Conservation (phyloP, 2,888 invertebrate species). For the Catocala nupta region DNA sequence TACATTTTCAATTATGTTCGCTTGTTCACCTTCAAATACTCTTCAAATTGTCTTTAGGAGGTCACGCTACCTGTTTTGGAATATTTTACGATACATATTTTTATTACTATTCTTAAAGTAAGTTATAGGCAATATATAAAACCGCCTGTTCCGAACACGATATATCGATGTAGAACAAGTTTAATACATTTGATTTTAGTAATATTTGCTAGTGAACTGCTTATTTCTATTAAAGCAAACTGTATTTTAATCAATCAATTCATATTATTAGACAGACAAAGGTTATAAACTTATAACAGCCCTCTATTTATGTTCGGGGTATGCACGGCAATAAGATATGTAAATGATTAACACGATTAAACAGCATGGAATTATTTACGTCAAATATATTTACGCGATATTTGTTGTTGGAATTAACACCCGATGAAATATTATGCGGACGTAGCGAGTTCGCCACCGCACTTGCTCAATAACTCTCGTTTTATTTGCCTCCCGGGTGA, state of each 20-base stretch:
- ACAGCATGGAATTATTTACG: slow-evolving; percentile 32
- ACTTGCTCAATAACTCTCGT: slow-evolving; percentile 54
- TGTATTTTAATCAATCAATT: too few species aligned
- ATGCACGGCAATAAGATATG: slow-evolving; percentile 30
- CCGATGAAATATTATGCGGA: slow-evolving; percentile 56
- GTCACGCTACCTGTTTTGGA: slow-evolving; percentile 51
- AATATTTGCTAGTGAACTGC: too few species aligned
- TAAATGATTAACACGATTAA: slow-evolving; percentile 38
- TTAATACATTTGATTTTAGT: too few species aligned
- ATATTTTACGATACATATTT: slow-evolving; percentile 28
- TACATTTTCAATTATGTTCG: slow-evolving; percentile 46
- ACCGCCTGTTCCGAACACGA: too few species aligned
- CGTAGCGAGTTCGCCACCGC: slow-evolving; percentile 49
- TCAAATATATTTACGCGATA: slow-evolving; percentile 33
- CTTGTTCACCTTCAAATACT: slow-evolving; percentile 69
- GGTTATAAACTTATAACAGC: not conserved
- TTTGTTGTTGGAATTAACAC: slow-evolving; percentile 52
- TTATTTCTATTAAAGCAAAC: too few species aligned
- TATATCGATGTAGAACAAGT: too few species aligned
- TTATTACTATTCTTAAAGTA: slow-evolving; percentile 12
- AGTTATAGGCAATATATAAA: not conserved
- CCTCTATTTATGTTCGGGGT: slow-evolving; percentile 20
- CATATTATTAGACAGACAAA: too few species aligned
- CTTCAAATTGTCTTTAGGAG: slow-evolving; percentile 52
- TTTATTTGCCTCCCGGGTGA: slow-evolving; percentile 65